A percentile compares a stretch with the other conserved stretches of the same genome.
These are phyloP conservation scores for Stichopus chloronotus DNA, from an alignment of 35 echinoderm and acorn worm species.

Conservation along the genomic window DNA sequence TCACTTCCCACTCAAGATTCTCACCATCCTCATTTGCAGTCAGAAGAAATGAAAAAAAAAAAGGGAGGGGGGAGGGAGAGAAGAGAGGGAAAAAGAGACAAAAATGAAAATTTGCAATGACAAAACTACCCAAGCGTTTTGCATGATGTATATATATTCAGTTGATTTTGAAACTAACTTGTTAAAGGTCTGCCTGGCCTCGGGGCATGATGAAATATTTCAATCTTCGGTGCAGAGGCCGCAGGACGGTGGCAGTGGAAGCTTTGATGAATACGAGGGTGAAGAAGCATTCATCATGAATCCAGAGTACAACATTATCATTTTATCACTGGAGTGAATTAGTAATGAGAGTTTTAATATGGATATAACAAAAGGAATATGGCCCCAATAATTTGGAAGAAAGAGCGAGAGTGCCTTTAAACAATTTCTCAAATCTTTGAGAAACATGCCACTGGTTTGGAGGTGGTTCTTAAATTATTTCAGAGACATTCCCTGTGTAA, in stretches of 20 bases:
- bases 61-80: not conserved
- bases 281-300: not conserved
- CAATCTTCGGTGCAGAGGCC: not conserved
- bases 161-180: conserved; percentile 11
- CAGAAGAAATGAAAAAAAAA: not conserved
- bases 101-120: conserved; percentile 5
- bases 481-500: no score
- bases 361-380: no score
- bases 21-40: not conserved
- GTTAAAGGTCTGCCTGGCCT: not conserved
- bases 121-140: conserved; percentile 37
- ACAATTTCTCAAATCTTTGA: no score
- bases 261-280: not conserved
- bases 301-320: not conserved
- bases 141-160: conserved; percentile 42
- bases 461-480: no score
- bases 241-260: not conserved
- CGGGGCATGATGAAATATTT: conserved; percentile 32
- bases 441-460: no score
- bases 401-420: no score
- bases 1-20: not conserved
- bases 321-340: not conserved
- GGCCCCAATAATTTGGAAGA: no score
- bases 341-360: not conserved
- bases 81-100: not conserved